Base-by-base conservation (phyloP, 2,888 invertebrate species). In the Drosophila lutescens region DNA sequence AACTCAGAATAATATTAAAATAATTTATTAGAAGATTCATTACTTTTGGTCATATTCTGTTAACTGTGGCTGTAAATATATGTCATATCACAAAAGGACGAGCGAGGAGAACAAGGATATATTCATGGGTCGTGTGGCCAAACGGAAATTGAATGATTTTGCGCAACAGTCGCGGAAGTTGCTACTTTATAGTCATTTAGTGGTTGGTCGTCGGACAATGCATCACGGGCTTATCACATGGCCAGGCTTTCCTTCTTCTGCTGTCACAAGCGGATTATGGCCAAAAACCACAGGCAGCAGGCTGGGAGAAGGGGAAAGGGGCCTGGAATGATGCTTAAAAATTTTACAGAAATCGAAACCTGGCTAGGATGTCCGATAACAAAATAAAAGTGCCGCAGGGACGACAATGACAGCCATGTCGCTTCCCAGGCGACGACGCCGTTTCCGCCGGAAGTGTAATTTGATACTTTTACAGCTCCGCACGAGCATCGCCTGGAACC, bases 101-200 rank as follows among this genome's bases (percentile, higher is more conserved):
- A n/a, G 20, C 17, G 53, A 26, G 15, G 26, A 20, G 30, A 23
- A 23, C 13, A 51, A 55, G 43, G 59, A 50, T 43, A 55, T 51
- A 59, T 56, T 59, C 61, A 47, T 60, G 80, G 57, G 58, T 72
- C 71, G 79, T 86, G 80, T 79, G 89, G 67, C 77, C 72, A 61
- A 85, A 77, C 91, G 90, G 90, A 90, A 90, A 90, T 90, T 90
- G 90, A 90, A 90, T 90, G 88, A 90, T 90, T 90, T 90, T 90
- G 90, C 90, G 89, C 90, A 90, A 90, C 86, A 86, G 87, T 79
- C 83, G 80, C 89, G 90, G 91, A 90, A 90, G 90, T 89, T 86
- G 81, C 89, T 89, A 85, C 88, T 90, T 90, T 90, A 90, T 88
- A 90, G 89, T 89, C 89, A 89, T 90, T 90, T 89, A 90, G 90